Evolutionary conservation across 2,113 vertebrate species (phyloP), one percentile per base, ranked within the genome.

Genomic region (Ciconia stormi): DNA sequence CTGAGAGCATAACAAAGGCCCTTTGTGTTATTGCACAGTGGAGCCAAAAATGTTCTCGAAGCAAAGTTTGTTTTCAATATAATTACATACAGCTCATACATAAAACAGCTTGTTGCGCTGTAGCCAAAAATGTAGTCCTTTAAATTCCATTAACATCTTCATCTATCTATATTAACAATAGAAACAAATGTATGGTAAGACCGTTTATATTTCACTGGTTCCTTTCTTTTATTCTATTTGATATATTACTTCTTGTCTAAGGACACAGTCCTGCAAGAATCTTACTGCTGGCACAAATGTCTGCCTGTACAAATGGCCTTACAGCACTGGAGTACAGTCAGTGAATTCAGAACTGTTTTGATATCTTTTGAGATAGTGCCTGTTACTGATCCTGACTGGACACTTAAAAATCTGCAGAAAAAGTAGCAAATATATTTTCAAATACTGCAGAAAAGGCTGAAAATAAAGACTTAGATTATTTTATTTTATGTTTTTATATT

Each of bases 61-160:
- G 79, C 85, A 97, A 97, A 97, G 90, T 90, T 97, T 94, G 84
- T 93, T 97, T 96, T 89, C 89, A 85, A 10, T 82, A 82, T 93
- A 89, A 95, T 91, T 92, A 88, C 89, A 77, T 92, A 89, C 82
- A 95, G 91, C 84, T 97, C 92, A 91, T 95, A 96, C 63, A 89
- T 94, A 95, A 95, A 95, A 69, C 13, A 91, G 83, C 53, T 79
- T 91, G 53, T 59, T 22, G 10, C 82, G 23, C 17, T 10, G 16
- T 86, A 87, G 87, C 67, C 90, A 94, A 92, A 95, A 86, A 91
- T 53, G 17, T 42, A 90, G 53, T 74, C 53, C 50, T 94, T 94
- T 69, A 80, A 65, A 90, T 65, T 81, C 58, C 34, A 56, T 19
- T 22, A 95, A 88, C 23, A 36, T 34, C 59, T 72, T 73, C 56